Conservation (phyloP, 2,888 invertebrate genomes). For the Hydropsyche betteni region DNA sequence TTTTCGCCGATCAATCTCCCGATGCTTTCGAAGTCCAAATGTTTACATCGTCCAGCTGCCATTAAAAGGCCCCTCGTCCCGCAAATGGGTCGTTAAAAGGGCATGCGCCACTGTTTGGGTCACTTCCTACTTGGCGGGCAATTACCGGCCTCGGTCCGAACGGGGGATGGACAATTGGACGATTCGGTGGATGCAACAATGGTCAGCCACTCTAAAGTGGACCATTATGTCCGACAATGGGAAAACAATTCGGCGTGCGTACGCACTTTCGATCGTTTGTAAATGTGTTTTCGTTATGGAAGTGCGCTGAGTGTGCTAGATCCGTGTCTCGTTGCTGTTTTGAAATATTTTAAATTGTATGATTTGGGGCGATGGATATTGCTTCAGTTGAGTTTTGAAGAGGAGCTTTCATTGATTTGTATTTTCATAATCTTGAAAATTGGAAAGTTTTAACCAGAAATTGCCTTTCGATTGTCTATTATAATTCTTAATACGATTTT, state of each 20-base stretch:
- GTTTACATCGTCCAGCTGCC: conserved; percentile 35
- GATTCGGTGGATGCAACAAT: conserved; percentile 26
- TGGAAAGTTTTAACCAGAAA: no score
- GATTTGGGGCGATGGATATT: no score
- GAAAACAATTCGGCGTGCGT: conserved; percentile 24
- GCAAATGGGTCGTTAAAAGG: conserved; percentile 35
- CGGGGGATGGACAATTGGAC: conserved; percentile 38
- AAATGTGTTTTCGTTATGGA: no score
- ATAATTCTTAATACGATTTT: no score
- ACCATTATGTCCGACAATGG: conserved; percentile 31
- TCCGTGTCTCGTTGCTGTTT: no score
- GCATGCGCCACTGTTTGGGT: conserved; percentile 39
- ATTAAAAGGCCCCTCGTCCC: conserved; percentile 26
- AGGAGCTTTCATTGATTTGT: no score
- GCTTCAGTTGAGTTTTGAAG: no score
- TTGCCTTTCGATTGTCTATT: no score
- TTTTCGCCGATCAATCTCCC: background rate
- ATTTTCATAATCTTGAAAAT: no score
- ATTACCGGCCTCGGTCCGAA: conserved; percentile 21
- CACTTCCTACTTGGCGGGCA: conserved; percentile 24
- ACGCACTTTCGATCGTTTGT: conserved; percentile 15
- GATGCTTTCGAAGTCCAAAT: conserved; percentile 29
- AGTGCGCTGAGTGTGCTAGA: no score
- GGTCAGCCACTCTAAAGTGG: conserved; percentile 14
- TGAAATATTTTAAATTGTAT: no score